These are phyloP conservation scores for Mormyrops attenuatus DNA, from an alignment of 2,797 vertebrate species.

Conservation along the genomic window DNA sequence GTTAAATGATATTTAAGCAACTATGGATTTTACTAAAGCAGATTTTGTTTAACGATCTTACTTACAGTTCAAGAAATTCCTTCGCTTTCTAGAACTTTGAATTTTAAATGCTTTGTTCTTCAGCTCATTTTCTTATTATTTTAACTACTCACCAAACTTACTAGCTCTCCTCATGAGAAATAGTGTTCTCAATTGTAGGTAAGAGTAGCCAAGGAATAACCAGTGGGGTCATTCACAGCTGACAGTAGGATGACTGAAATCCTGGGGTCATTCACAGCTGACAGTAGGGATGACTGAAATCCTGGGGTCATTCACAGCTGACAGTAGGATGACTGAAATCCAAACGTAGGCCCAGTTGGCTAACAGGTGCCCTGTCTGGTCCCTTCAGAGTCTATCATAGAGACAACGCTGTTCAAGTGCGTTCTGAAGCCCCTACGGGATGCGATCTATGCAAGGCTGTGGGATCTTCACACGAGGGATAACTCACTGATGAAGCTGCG, in stretches of 20 bases:
- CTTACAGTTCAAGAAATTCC: background rate
- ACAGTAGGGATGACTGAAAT: background rate
- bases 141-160: background rate
- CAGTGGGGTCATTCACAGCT: background rate
- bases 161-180: background rate
- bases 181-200: background rate
- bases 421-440: conserved; percentile 88
- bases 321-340: background rate
- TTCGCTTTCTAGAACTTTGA: background rate
- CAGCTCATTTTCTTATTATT: background rate
- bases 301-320: too few relatives aligned
- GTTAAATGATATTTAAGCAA: background rate
- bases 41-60: background rate
- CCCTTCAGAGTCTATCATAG: conserved; percentile 75
- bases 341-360: background rate
- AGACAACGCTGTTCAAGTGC: conserved; percentile 85
- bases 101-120: background rate
- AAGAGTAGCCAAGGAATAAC: background rate
- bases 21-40: background rate
- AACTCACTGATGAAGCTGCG: conserved; percentile 72
- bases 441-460: conserved; percentile 72
- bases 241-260: too few relatives aligned
- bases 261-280: background rate
- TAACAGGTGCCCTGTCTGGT: background rate
- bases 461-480: conserved; percentile 69